Percentiles rank a stretch among this genome's conserved stretches.
These are phyloP conservation scores for Pyrocephalus nanus DNA, from an alignment of 2,797 vertebrate genomes.

Conservation along the genomic window DNA sequence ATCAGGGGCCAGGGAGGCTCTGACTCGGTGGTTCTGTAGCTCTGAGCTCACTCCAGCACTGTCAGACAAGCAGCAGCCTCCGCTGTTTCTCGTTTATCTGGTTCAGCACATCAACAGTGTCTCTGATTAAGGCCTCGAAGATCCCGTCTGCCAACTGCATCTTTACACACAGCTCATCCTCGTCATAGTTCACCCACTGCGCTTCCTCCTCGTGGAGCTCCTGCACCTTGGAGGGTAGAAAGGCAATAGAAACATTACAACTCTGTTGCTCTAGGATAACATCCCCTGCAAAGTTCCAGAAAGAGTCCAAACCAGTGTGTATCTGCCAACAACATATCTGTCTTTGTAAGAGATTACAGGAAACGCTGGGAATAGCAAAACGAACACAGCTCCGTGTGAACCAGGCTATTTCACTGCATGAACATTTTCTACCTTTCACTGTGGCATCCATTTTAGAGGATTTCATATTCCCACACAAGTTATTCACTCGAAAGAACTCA, in stretches of 20 bases:
- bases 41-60: slow-evolving; percentile 51
- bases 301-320: background rate
- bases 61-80: slow-evolving; percentile 78
- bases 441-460: background rate
- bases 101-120: slow-evolving; percentile 88
- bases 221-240: slow-evolving; percentile 83
- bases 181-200: slow-evolving; percentile 98
- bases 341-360: slow-evolving; percentile 30
- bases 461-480: background rate
- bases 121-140: slow-evolving; percentile 94
- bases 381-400: background rate
- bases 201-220: slow-evolving; percentile 97
- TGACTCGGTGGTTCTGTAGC: slow-evolving; percentile 48
- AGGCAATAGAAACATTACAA: background rate
- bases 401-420: background rate
- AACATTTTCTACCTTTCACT: background rate
- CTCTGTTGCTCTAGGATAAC: background rate
- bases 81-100: slow-evolving; percentile 86
- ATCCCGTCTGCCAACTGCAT: slow-evolving; percentile 97
- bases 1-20: slow-evolving; percentile 51
- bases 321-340: background rate
- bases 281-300: slow-evolving; percentile 8
- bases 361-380: slow-evolving; percentile 27
- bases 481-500: background rate
- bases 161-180: slow-evolving; percentile 96